Evolutionary conservation across 2,888 invertebrate species (phyloP).

Genomic region (Tholera decimalis): DNA sequence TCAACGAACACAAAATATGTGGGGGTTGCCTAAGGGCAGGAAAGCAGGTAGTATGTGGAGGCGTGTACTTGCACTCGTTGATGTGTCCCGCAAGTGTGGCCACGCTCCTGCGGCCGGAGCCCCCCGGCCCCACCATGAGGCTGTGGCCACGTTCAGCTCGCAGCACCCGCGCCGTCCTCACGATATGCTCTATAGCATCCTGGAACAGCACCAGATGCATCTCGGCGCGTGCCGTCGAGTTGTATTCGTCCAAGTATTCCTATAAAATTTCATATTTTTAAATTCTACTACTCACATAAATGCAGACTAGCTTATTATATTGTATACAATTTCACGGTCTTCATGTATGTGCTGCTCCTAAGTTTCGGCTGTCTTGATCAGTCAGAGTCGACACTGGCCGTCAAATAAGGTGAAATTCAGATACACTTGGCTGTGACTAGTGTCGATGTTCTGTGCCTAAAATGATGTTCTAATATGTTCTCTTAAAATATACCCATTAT

Average conservation of each 20-base stretch:
- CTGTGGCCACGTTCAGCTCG: constrained; percentile 97
- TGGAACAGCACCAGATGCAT: constrained; percentile 97
- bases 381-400: no score
- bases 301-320: neutral
- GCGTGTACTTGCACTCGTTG: constrained; percentile 94
- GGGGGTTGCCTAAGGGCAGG: no score
- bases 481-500: no score
- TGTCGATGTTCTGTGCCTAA: no score
- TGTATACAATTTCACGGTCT: no score
- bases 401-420: no score
- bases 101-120: constrained; percentile 97
- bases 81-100: constrained; percentile 96
- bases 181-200: constrained; percentile 97
- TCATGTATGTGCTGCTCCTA: no score
- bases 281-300: neutral
- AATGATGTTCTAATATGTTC: no score
- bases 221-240: constrained; percentile 94
- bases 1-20: no score
- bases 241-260: constrained; percentile 97
- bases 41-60: constrained; percentile 11
- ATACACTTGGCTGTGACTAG: no score
- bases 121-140: constrained; percentile 97
- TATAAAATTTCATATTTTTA: constrained; percentile 65
- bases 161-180: constrained; percentile 96
- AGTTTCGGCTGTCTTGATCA: no score